Conservation (phyloP, 2,797 vertebrate genomes). For the Lepus townsendii region DNA sequence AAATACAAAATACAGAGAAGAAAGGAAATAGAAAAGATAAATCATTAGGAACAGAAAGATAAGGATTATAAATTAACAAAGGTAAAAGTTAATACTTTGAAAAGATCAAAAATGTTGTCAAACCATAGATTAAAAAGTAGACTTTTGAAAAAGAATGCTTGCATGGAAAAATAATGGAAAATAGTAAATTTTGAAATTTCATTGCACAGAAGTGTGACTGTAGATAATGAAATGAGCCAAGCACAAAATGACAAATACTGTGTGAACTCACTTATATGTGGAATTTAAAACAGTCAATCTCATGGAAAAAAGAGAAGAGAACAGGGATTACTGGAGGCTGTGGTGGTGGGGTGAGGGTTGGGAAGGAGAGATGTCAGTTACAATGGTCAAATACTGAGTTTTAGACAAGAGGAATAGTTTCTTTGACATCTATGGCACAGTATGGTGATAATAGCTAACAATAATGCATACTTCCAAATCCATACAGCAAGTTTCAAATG, state of each 20-base stretch:
- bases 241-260: neutral
- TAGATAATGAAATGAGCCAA: neutral
- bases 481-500: neutral
- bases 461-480: neutral
- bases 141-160: too few relatives aligned
- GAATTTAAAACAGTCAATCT: neutral
- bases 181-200: too few relatives aligned
- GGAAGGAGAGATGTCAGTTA: too few relatives aligned
- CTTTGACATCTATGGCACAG: neutral
- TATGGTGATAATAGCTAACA: neutral
- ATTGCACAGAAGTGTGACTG: too few relatives aligned
- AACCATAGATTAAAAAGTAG: too few relatives aligned
- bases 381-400: neutral
- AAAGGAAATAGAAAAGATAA: too few relatives aligned
- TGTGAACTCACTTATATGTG: neutral
- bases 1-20: too few relatives aligned
- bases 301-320: neutral
- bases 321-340: neutral
- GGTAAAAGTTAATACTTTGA: too few relatives aligned
- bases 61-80: too few relatives aligned
- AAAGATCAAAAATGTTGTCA: too few relatives aligned
- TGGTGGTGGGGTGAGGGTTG: neutral
- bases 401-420: neutral
- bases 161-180: too few relatives aligned
- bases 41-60: too few relatives aligned